phyloP scores from a whole-genome alignment of 2,888 invertebrate species.

The Magallana nippona region DNA sequence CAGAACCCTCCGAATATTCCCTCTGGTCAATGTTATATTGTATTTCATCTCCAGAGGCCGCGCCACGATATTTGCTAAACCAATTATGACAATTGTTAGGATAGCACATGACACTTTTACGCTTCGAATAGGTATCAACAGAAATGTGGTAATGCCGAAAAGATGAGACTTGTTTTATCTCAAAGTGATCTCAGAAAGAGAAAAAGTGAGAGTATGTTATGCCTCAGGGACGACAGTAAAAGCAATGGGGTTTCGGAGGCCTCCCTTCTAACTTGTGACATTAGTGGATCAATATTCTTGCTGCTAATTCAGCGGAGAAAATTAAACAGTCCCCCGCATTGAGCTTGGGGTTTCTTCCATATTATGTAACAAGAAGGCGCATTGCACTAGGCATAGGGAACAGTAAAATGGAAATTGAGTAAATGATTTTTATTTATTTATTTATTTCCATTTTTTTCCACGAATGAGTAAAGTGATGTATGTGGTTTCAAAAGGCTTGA shows the following conservation, averaged over 20 bases:
- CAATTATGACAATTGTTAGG: slow-evolving; percentile 22
- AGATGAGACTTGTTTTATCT: slow-evolving; percentile 29
- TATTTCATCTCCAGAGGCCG: background rate
- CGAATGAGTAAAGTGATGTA: too few relatives aligned
- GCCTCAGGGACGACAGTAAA: background rate
- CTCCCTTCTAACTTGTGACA: slow-evolving; percentile 14
- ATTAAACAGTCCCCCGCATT: slow-evolving; percentile 20
- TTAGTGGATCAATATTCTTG: background rate
- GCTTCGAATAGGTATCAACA: slow-evolving; percentile 24
- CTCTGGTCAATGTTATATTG: background rate
- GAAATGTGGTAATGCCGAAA: slow-evolving; percentile 13
- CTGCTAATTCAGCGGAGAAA: slow-evolving; percentile 14
- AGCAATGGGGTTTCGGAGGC: slow-evolving; percentile 24
- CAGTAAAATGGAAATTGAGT: background rate
- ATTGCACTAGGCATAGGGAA: background rate
- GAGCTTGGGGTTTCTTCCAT: background rate
- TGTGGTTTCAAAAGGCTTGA: too few relatives aligned
- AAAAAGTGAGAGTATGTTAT: slow-evolving; percentile 23
- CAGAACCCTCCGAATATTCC: background rate
- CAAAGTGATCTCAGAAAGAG: slow-evolving; percentile 8
- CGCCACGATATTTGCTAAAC: slow-evolving; percentile 21
- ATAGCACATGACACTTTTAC: slow-evolving; percentile 33
- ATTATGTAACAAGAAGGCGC: slow-evolving; percentile 11
- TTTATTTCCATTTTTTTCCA: too few relatives aligned
- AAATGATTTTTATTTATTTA: background rate